A percentile compares a stretch with the other conserved stretches of the same genome.
Evolutionary conservation across 1,140 invertebrate species (phyloP).

Genomic region (Tetramorium simillimum): DNA sequence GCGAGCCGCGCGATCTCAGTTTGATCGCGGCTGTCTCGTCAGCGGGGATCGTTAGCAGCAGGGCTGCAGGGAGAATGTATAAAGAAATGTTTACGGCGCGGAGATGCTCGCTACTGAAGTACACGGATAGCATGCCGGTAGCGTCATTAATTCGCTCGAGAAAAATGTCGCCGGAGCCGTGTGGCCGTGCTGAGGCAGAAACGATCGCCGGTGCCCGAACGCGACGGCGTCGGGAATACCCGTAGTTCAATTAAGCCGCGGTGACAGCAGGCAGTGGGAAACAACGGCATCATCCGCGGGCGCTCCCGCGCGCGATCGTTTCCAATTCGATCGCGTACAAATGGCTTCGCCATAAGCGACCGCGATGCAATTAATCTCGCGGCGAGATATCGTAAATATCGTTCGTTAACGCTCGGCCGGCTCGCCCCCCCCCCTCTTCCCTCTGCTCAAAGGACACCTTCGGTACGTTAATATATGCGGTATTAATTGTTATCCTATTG

Average conservation of each 20-base stretch:
- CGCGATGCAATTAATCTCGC: constrained; percentile 43
- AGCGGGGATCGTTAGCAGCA: constrained; percentile 4
- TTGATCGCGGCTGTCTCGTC: constrained; percentile 26
- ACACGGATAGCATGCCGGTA: not conserved
- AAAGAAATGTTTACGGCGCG: constrained; percentile 3
- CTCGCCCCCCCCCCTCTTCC: not conserved
- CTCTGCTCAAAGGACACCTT: not conserved
- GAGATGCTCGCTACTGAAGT: constrained; percentile 23
- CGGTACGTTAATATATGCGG: constrained; percentile 21
- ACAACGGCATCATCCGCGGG: constrained; percentile 7
- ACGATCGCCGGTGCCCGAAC: not conserved
- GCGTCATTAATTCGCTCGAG: constrained; percentile 45
- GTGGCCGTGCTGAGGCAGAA: not conserved
- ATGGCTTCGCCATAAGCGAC: not conserved
- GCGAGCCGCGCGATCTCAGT: not conserved
- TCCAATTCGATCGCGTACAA: constrained; percentile 65
- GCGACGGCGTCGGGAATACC: constrained; percentile 1
- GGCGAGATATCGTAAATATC: constrained; percentile 47
- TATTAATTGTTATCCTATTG: constrained; percentile 39
- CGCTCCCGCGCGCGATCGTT: constrained; percentile 46
- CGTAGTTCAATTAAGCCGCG: constrained; percentile 11
- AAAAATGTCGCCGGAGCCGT: constrained; percentile 29
- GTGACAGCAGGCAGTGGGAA: not conserved
- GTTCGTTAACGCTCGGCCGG: constrained; percentile 30
- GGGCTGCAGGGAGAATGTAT: not conserved